Percentiles rank a stretch among this genome's conserved stretches.
phyloP scores from a whole-genome alignment of 2,888 invertebrate species.

The Clistopyga incitator region DNA sequence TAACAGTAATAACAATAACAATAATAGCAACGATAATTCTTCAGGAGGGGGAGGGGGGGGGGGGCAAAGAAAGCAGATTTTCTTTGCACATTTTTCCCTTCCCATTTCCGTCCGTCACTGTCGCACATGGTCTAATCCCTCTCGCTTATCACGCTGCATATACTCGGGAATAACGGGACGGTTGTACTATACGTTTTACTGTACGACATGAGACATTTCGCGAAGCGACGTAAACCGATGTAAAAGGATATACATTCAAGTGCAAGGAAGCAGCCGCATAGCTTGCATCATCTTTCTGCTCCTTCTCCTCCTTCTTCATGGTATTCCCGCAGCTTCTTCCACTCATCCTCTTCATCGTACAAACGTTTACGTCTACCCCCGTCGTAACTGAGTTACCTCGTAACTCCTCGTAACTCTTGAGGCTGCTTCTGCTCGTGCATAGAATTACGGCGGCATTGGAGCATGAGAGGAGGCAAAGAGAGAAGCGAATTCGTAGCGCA shows the following conservation, averaged over 20 bases:
- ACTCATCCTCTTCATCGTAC: conserved; percentile 39
- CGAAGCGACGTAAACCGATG: conserved; percentile 35
- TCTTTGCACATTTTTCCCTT: neutral
- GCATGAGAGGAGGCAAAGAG: conserved; percentile 42
- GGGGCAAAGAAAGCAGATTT: neutral
- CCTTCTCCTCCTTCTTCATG: conserved; percentile 7
- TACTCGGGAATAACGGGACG: conserved; percentile 2
- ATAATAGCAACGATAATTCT: neutral
- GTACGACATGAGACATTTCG: conserved; percentile 40
- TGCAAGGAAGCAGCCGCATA: neutral
- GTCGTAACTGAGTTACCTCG: conserved; percentile 63
- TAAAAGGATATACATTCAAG: conserved; percentile 26
- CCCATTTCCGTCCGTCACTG: conserved; percentile 18
- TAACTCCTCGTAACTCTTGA: conserved; percentile 54
- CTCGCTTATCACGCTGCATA: conserved; percentile 25
- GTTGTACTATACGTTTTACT: conserved; percentile 15
- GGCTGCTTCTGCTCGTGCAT: conserved; percentile 37
- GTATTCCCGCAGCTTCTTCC: conserved; percentile 2
- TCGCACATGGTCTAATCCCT: conserved; percentile 14
- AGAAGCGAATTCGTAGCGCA: conserved; percentile 15
- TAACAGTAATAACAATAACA: neutral
- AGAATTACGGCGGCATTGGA: conserved; percentile 43
- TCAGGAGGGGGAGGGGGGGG: neutral
- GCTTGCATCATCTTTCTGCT: conserved; percentile 32
- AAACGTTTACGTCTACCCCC: conserved; percentile 59